Evolutionary conservation across 2,888 invertebrate species (phyloP), one percentile per base, ranked within the genome.

Genomic region (Julus scandinavius): DNA sequence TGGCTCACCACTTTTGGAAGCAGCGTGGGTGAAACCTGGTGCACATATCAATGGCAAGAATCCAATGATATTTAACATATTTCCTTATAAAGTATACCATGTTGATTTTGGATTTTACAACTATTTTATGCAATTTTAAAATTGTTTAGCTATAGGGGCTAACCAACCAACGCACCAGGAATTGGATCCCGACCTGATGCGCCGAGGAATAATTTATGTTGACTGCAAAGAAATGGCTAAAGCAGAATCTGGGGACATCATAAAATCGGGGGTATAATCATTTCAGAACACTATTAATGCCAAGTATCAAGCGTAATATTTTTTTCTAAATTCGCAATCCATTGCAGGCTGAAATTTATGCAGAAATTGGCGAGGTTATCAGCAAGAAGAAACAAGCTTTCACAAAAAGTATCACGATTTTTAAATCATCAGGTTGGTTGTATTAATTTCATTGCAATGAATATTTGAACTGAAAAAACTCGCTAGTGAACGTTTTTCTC

Each of bases 41-140:
- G 93, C 93, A 5, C 95, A 95, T 91, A 94, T 95, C 41, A 95
- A 95, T 92, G 94, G 95, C 95, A 91, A 91, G 91, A 20, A 84
- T 88, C 17, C 54, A 13, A n/a, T 40, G 38, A 9, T 87, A 40
- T 54, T 11, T 15, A 86, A 40, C 15, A 58, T 49, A 6, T 50
- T 50, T 54, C 20, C 0, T 17, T 50, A 15, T 11, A 11, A 87
- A 20, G 15, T 40, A 11, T 2, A 58, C 1, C 20, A 20, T 38
- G 13, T 20, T 13, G 0, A 0, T 13, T 9, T 38, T 0, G 5
- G 29, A 58, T 58, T 72, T 72, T 20, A 6, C 4, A 9, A n/a
- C 1, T n/a, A 17, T 9, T 72, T 20, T 9, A 29, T 29, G 5
- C 3, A 2, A n/a, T 40, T 91, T 91, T 17, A 54, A 54, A 49